Conservation (phyloP, 2,113 vertebrate species). For the Platichthys flesus region DNA sequence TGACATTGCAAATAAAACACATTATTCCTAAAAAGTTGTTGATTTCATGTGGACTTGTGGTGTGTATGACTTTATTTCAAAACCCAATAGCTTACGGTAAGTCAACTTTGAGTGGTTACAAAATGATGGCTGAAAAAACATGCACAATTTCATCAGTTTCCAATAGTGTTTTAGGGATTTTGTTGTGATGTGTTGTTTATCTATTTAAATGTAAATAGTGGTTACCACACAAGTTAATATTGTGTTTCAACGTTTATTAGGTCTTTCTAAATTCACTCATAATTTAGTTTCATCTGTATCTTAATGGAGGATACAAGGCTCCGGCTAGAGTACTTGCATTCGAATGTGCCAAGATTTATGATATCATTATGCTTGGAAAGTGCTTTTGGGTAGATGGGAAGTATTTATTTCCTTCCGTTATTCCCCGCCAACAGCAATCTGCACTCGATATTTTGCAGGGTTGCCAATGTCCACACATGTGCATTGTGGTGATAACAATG, state of each 20-base stretch:
- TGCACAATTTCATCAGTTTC: not conserved
- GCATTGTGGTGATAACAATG: constrained; percentile 42
- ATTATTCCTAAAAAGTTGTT: no score
- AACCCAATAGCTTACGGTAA: no score
- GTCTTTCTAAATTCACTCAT: not conserved
- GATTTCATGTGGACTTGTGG: no score
- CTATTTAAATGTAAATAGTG: not conserved
- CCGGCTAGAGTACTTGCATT: not conserved
- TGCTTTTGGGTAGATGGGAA: constrained; percentile 11
- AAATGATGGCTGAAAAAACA: not conserved
- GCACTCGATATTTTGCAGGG: constrained; percentile 23
- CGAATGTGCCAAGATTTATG: constrained; percentile 26
- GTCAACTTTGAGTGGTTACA: not conserved
- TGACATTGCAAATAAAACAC: no score
- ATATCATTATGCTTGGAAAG: constrained; percentile 11
- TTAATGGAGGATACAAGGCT: not conserved
- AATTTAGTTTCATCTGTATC: not conserved
- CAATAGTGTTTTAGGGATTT: not conserved
- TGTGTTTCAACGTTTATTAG: not conserved
- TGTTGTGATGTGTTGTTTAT: not conserved
- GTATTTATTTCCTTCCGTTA: constrained; percentile 30
- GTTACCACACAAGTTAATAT: not conserved
- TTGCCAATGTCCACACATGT: constrained; percentile 45
- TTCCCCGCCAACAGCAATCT: constrained; percentile 26
- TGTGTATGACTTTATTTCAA: no score